These are phyloP conservation scores for Megastigmus dorsalis DNA, from an alignment of 2,888 invertebrate species.

Conservation along the genomic window DNA sequence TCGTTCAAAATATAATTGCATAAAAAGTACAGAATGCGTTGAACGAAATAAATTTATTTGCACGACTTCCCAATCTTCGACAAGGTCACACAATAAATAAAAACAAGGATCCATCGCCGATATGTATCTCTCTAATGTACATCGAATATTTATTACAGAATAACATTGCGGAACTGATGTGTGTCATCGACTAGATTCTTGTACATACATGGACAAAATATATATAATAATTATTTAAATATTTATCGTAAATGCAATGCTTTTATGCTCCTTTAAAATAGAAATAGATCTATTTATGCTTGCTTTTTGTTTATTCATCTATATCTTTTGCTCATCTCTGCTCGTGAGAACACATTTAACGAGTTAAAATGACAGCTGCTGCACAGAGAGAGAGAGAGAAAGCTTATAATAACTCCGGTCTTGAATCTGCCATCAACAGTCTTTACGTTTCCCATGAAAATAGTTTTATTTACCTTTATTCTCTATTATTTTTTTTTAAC, in stretches of 20 bases:
- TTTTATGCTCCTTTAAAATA: slow-evolving; percentile 27
- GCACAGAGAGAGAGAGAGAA: slow-evolving; percentile 2
- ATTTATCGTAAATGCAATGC: slow-evolving; percentile 15
- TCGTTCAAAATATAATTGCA: neutral
- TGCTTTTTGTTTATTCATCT: neutral
- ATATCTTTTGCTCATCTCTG: neutral
- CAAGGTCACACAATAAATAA: slow-evolving; percentile 18
- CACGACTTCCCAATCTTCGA: neutral
- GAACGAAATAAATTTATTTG: neutral
- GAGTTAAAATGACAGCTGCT: slow-evolving; percentile 16
- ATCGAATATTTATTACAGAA: slow-evolving; percentile 37
- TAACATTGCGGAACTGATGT: slow-evolving; percentile 31
- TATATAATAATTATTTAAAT: slow-evolving; percentile 37
- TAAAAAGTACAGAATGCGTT: neutral
- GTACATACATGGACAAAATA: slow-evolving; percentile 40
- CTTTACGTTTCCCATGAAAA: slow-evolving; percentile 39
- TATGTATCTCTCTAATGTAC: slow-evolving; percentile 41
- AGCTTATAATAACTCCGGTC: neutral
- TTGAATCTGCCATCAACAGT: slow-evolving; percentile 32
- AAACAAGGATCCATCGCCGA: slow-evolving; percentile 30
- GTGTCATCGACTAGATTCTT: slow-evolving; percentile 3
- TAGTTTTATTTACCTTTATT: slow-evolving; percentile 31
- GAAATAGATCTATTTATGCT: slow-evolving; percentile 8
- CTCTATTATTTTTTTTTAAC: no score
- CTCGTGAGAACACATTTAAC: slow-evolving; percentile 15